Percentiles rank a stretch among this genome's conserved stretches.
These are phyloP conservation scores for Nymphalis c-album DNA, from an alignment of 2,888 invertebrate species.

Conservation along the genomic window DNA sequence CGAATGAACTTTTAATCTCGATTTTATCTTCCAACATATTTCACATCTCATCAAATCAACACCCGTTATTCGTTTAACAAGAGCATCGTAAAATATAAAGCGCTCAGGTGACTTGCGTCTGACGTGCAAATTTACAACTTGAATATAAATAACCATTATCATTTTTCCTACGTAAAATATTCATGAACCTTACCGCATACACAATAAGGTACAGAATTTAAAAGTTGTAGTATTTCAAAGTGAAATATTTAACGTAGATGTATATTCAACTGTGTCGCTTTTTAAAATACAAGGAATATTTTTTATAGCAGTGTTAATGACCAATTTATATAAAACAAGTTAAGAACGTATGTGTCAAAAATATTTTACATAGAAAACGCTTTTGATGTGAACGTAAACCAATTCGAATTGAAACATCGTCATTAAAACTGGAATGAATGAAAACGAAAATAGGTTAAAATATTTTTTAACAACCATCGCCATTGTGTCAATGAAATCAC, in stretches of 20 bases:
- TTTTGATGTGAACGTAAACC: slow-evolving; percentile 15
- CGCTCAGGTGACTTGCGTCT: slow-evolving; percentile 62
- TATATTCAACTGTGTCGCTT: slow-evolving; percentile 36
- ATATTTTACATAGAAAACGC: slow-evolving; percentile 15
- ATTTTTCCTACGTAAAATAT: neutral
- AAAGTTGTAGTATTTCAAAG: neutral
- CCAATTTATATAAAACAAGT: slow-evolving; percentile 41
- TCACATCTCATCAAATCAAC: slow-evolving; percentile 48
- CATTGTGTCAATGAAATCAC: slow-evolving; percentile 10
- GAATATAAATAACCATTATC: slow-evolving; percentile 25
- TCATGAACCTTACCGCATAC: neutral
- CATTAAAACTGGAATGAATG: slow-evolving; percentile 19
- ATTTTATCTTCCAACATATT: slow-evolving; percentile 29
- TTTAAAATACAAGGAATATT: slow-evolving; percentile 52
- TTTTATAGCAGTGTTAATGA: slow-evolving; percentile 55
- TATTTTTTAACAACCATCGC: slow-evolving; percentile 5
- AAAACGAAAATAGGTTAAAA: neutral
- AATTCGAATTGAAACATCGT: neutral
- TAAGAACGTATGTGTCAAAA: slow-evolving; percentile 37
- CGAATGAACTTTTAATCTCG: slow-evolving; percentile 8
- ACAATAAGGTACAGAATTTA: neutral
- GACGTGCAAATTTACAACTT: slow-evolving; percentile 60
- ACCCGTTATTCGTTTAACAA: slow-evolving; percentile 55
- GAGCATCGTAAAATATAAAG: slow-evolving; percentile 54
- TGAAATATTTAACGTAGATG: neutral